Conservation (phyloP, 1,140 invertebrate genomes). For the Drosophila seguyi region DNA sequence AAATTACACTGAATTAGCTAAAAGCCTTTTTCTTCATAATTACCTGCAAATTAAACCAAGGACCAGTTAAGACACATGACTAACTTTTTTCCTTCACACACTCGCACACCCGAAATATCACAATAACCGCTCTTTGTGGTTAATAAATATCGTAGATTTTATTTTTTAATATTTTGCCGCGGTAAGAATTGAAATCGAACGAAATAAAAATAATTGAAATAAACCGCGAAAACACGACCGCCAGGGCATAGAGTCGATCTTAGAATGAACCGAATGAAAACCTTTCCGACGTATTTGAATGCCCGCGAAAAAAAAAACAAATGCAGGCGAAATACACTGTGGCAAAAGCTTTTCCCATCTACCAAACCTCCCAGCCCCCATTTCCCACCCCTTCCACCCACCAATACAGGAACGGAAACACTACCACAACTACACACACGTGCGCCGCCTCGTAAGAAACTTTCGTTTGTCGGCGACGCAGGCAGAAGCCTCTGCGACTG, state of each 20-base stretch:
- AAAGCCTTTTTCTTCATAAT: constrained; percentile 62
- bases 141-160: neutral
- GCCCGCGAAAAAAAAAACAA: constrained; percentile 29
- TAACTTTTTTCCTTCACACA: constrained; percentile 9
- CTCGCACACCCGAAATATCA: neutral
- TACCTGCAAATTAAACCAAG: constrained; percentile 61
- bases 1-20: constrained; percentile 54
- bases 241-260: constrained; percentile 67
- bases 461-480: constrained; percentile 43
- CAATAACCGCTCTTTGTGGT: neutral
- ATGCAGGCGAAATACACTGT: constrained; percentile 45
- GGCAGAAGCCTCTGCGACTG: constrained; percentile 46
- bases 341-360: constrained; percentile 62
- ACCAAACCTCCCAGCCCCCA: constrained; percentile 12
- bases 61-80: constrained; percentile 49
- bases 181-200: neutral
- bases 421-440: constrained; percentile 4
- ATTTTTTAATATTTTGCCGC: neutral
- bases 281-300: constrained; percentile 53
- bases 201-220: constrained; percentile 10
- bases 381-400: constrained; percentile 4
- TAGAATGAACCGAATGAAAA: constrained; percentile 76
- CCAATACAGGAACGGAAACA: neutral
- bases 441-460: constrained; percentile 34
- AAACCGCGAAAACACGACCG: constrained; percentile 64